A percentile compares a stretch with the other conserved stretches of the same genome.
phyloP scores from a whole-genome alignment of 2,113 vertebrate genomes.

The Thymallus thymallus region DNA sequence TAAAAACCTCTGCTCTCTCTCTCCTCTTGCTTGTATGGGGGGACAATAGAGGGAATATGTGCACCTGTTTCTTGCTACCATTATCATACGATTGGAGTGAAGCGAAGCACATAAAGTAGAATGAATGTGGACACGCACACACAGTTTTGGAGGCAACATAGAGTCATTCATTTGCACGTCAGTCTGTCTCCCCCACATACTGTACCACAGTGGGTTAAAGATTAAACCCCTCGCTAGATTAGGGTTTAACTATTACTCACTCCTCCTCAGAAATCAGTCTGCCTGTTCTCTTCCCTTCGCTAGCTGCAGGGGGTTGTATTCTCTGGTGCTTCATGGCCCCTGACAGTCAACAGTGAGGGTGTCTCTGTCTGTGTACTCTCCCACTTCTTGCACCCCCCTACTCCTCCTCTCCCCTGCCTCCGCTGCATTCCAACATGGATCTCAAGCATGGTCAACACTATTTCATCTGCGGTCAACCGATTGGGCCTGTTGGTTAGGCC shows the following conservation, averaged over 20 bases:
- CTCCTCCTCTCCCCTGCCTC: slow-evolving; percentile 16
- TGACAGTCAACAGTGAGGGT: slow-evolving; percentile 44
- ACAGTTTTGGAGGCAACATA: neutral
- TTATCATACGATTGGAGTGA: slow-evolving; percentile 46
- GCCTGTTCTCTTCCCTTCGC: neutral
- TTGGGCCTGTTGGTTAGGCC: slow-evolving; percentile 18
- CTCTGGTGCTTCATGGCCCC: slow-evolving; percentile 6
- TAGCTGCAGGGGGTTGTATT: neutral
- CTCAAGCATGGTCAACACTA: slow-evolving; percentile 22
- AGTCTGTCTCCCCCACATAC: neutral
- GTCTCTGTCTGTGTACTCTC: slow-evolving; percentile 37
- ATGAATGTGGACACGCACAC: neutral
- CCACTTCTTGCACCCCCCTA: slow-evolving; percentile 33
- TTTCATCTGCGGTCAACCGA: slow-evolving; percentile 35
- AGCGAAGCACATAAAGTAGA: slow-evolving; percentile 34
- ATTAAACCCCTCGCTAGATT: slow-evolving; percentile 20
- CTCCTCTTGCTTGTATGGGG: slow-evolving; percentile 1
- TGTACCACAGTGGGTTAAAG: slow-evolving; percentile 11
- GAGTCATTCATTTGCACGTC: slow-evolving; percentile 10
- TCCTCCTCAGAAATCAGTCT: neutral
- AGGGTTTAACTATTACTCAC: slow-evolving; percentile 7
- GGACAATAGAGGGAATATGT: neutral
- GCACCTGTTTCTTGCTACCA: slow-evolving; percentile 66
- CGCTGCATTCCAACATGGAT: slow-evolving; percentile 34
- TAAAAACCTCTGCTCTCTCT: neutral